Evolutionary conservation across 2,113 vertebrate species (phyloP), one percentile per base, ranked within the genome.

Genomic region (Scomber japonicus): DNA sequence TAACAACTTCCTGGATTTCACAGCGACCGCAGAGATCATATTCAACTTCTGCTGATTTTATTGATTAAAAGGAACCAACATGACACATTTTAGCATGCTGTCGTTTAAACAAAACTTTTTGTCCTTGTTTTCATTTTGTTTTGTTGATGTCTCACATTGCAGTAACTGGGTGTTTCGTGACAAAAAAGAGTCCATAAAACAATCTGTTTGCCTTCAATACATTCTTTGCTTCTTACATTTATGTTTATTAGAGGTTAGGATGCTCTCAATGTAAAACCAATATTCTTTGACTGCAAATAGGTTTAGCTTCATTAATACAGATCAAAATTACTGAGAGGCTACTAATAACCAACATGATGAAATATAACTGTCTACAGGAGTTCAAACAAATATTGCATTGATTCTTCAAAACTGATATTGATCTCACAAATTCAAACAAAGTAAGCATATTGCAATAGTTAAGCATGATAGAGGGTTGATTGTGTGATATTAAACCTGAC

Each of bases 1-100:
- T 53, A 87, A 81, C 75, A 80, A 80, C 77, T 62, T 83, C 64
- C 82, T 85, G 82, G 84, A 83, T 78, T 79, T 76, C 69, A 84
- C 60, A 69, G 81, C 17, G 17, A 71, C 86, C 81, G 51, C 84
- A 80, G 53, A 76, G 54, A 54, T 77, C 72, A 85, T 67, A 55
- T 84, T 83, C 54, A 75, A 59, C 75, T 65, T 63, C 44, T 62
- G 71, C 45, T 78, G 24, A 83, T 87, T 82, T 78, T 24, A 59
- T 46, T 80, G 85, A 88, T 82, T 72, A 84, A 83, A 82, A 70
- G 31, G 11, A 85, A 74, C 63, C 71, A 71, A 71, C 72, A 61
- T 69, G 68, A 71, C 74, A 56, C 45, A 66, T 81, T 81, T 84
- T 60, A 80, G 45, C 61, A 71, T 51, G 16, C 50, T 30, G 56